phyloP scores from a whole-genome alignment of 35 echinoderm and acorn worm genomes.

The Hemicentrotus pulcherrimus region DNA sequence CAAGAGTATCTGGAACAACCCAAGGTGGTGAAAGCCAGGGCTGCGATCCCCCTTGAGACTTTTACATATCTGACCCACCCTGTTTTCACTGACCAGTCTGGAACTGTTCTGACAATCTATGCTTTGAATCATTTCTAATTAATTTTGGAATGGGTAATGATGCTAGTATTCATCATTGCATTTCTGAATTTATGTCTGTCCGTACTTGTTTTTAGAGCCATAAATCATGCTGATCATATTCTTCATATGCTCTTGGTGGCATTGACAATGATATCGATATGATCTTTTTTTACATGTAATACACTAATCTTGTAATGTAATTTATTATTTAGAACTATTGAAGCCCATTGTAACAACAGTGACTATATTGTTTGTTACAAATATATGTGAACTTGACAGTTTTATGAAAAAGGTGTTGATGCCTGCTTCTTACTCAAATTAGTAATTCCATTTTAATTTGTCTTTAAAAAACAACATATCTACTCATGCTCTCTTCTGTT shows the following conservation, averaged over 20 bases:
- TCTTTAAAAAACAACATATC: no score
- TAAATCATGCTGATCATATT: not conserved
- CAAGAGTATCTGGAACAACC: not conserved
- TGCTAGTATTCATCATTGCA: not conserved
- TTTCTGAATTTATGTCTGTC: not conserved
- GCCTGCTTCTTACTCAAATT: no score
- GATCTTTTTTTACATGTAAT: no score
- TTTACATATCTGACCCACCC: not conserved
- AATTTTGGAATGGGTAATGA: not conserved
- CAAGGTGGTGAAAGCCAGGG: not conserved
- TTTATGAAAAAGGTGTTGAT: no score
- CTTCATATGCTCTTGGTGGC: not conserved
- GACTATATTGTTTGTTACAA: no score
- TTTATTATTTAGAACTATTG: no score
- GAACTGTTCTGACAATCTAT: not conserved
- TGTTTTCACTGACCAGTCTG: not conserved
- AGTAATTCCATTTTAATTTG: no score
- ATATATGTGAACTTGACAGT: no score
- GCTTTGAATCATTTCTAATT: not conserved
- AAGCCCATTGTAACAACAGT: no score
- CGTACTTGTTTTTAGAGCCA: not conserved
- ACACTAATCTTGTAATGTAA: no score
- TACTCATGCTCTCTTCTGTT: no score
- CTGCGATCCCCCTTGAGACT: not conserved
- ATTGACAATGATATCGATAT: not conserved